Base-by-base conservation (phyloP, 1,140 invertebrate genomes). In the Caenorhabditis inopinata region DNA sequence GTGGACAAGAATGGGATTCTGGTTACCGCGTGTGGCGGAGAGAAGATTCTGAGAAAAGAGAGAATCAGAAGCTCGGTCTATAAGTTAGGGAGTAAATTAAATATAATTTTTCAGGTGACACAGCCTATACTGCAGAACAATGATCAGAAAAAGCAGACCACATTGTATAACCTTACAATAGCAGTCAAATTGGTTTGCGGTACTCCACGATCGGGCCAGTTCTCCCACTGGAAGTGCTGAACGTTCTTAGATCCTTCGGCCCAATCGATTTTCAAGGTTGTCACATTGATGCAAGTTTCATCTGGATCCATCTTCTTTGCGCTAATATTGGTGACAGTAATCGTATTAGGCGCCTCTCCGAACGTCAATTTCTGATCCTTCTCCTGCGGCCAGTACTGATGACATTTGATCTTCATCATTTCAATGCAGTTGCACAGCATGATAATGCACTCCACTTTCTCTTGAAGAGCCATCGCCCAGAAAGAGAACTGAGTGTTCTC, bases 361-460 rank as follows among this genome's bases (percentile, higher is more conserved):
- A 48, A 85, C 68, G 46, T 58, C 62, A 78, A 73, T 58, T 18
- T 77, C 81, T 85, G 73, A n/a, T 49, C 79, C 18, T 76, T 51
- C 38, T 85, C 75, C 48, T 46, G 25, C 9, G 84, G 84, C 74
- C 81, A 85, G 73, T 85, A 85, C 73, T 85, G 84, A 49, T 74
- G 74, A 46, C 84, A 85, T 27, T 85, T 85, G n/a, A 84, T 74
- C 46, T 82, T 83, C 1, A 53, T 74, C 21, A 81, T 85, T 58
- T 85, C 85, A n/a, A 58, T 76, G 38, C 45, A 51, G 49, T 84
- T 85, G 74, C 85, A 85, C 4, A 85, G 78, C 85, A 84, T 85
- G 45, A 85, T 62, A 21, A 83, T 47, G 38, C 32, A 29, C 29
- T 85, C 73, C 16, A 49, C 48, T 62, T 84, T 75, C 68, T 85